phyloP scores from a whole-genome alignment of 2,113 vertebrate genomes.

The Psilopogon haemacephalus region DNA sequence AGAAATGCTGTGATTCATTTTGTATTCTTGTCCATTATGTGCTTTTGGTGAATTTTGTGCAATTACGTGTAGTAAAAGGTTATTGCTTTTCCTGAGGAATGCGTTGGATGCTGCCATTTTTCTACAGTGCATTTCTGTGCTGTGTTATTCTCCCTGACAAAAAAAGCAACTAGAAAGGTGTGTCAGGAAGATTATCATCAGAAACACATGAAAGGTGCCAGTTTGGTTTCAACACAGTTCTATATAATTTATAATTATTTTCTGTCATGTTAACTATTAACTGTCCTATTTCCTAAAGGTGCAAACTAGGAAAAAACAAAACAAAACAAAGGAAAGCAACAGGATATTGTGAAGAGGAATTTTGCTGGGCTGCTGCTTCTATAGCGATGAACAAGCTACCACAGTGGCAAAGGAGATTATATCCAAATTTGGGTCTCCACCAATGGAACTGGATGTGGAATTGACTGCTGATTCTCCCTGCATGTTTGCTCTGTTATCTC shows the following conservation, averaged over 20 bases:
- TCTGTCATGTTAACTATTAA: background rate
- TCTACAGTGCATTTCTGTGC: background rate
- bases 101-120: slow-evolving; percentile 16
- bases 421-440: background rate
- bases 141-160: background rate
- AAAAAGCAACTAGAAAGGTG: slow-evolving; percentile 12
- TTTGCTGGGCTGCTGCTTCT: background rate
- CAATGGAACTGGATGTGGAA: background rate
- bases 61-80: background rate
- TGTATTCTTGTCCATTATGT: slow-evolving; percentile 45
- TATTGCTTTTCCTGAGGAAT: background rate
- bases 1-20: slow-evolving; percentile 53
- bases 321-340: background rate
- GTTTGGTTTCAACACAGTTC: background rate
- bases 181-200: slow-evolving; percentile 17
- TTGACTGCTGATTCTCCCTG: slow-evolving; percentile 10
- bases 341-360: background rate
- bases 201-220: background rate
- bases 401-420: background rate
- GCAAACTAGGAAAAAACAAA: background rate
- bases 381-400: background rate
- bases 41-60: slow-evolving; percentile 42
- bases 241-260: slow-evolving; percentile 8
- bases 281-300: background rate
- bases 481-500: slow-evolving; percentile 9